A percentile compares a stretch with the other conserved stretches of the same genome.
Evolutionary conservation across 1,140 invertebrate genomes (phyloP).

Genomic region (Drosophila arizonae): DNA sequence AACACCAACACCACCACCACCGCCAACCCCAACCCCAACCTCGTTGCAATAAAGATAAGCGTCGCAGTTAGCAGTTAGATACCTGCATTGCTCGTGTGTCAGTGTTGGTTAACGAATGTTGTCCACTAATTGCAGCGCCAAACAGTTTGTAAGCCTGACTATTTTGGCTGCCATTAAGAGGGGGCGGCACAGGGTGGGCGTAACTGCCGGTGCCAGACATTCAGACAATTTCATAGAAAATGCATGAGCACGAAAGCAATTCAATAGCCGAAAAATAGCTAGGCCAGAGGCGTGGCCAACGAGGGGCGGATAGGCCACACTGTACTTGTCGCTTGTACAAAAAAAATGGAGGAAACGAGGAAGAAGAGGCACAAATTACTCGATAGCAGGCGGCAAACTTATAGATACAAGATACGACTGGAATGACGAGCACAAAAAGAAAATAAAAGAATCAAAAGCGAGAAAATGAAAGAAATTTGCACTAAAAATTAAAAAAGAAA

Average conservation of each 20-base stretch:
- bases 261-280: constrained; percentile 69
- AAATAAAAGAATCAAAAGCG: constrained; percentile 2
- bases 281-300: background rate
- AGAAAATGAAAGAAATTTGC: constrained; percentile 50
- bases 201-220: constrained; percentile 56
- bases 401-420: constrained; percentile 71
- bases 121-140: constrained; percentile 77
- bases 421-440: constrained; percentile 42
- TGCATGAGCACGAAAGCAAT: constrained; percentile 81
- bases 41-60: constrained; percentile 76
- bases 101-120: constrained; percentile 75
- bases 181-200: background rate
- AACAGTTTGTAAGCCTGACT: constrained; percentile 56
- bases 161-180: constrained; percentile 36
- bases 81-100: constrained; percentile 62
- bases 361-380: constrained; percentile 62
- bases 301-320: constrained; percentile 43
- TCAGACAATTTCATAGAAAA: constrained; percentile 81
- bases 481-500: constrained; percentile 66
- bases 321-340: constrained; percentile 57
- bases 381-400: constrained; percentile 60
- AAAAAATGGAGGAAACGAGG: constrained; percentile 17
- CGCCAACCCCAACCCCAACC: background rate
- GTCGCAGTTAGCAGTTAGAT: constrained; percentile 37
- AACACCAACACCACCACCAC: background rate